phyloP scores from a whole-genome alignment of 2,113 vertebrate species.

The Promerops cafer region DNA sequence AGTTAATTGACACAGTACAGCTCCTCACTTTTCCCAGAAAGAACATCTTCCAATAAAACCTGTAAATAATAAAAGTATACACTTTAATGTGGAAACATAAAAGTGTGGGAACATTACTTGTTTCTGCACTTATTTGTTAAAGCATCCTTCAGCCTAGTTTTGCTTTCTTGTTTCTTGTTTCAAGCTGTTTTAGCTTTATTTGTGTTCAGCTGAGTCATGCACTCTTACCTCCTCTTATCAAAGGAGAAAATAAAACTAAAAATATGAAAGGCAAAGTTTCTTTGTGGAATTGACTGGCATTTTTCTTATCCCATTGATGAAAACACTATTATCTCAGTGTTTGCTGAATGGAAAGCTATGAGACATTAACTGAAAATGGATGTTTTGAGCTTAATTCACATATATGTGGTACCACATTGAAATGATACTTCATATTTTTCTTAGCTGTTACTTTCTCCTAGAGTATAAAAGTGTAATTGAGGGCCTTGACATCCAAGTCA shows the following conservation, averaged over 20 bases:
- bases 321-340: constrained; percentile 2
- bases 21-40: not conserved
- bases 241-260: not conserved
- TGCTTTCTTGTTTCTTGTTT: not conserved
- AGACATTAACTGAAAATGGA: not conserved
- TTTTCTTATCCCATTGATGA: not conserved
- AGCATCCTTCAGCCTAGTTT: not conserved
- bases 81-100: not conserved
- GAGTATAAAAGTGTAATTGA: not conserved
- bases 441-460: not conserved
- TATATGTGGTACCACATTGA: not conserved
- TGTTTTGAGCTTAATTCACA: not conserved
- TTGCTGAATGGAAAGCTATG: not conserved
- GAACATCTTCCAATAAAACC: not conserved
- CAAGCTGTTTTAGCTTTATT: not conserved
- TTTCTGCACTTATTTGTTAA: not conserved
- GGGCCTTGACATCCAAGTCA: not conserved
- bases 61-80: not conserved
- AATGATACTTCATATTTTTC: not conserved
- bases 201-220: not conserved
- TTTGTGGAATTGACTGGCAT: not conserved
- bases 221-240: not conserved
- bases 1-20: not conserved
- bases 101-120: no score
- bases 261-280: not conserved